Base-by-base conservation (phyloP, 2,888 invertebrate species). In the Drosophila picticornis region DNA sequence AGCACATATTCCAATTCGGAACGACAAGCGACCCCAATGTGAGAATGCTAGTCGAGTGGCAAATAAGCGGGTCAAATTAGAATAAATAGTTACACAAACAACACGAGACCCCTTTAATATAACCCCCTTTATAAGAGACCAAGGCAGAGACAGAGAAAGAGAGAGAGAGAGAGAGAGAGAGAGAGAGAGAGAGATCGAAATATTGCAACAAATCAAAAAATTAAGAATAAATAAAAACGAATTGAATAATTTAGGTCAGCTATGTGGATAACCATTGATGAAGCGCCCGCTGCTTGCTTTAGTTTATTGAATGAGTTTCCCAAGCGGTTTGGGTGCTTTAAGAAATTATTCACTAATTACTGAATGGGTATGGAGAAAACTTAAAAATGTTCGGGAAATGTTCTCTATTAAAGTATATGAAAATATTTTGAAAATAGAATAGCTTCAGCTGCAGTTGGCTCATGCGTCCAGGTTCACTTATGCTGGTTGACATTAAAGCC, bases 41-140 rank as follows among this genome's bases (percentile, higher is more conserved):
- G 80, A 75, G 77, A 83, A 75, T 64, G 69, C 67, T 81, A 69
- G 61, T 70, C 75, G 72, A 65, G 61, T 66, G 50, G 53, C 87
- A 91, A 90, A 90, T 81, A 91, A 91, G 90, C 92, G 92, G 91
- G 91, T 92, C 92, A 92, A 92, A 91, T 92, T 92, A 90, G 86
- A 91, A 90, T 90, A 92, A 92, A 91, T 84, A 88, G 89, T 87
- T 90, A 81, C 72, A 91, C 84, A 88, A 91, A 92, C 91, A 92
- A 79, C 71, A 72, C 53, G 77, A 71, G 88, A 88, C 92, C 92
- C 84, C 84, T 89, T 83, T 75, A 74, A 75, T 75, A 53, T 64
- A 32, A 9, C 61, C 46, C 58, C 63, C 72, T 53, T 68, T 68
- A 68, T 60, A 2, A 67, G 59, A 55, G 62, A 25, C 13, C 16